Base-by-base conservation (phyloP, 2,888 invertebrate genomes). In the Julus scanicus region DNA sequence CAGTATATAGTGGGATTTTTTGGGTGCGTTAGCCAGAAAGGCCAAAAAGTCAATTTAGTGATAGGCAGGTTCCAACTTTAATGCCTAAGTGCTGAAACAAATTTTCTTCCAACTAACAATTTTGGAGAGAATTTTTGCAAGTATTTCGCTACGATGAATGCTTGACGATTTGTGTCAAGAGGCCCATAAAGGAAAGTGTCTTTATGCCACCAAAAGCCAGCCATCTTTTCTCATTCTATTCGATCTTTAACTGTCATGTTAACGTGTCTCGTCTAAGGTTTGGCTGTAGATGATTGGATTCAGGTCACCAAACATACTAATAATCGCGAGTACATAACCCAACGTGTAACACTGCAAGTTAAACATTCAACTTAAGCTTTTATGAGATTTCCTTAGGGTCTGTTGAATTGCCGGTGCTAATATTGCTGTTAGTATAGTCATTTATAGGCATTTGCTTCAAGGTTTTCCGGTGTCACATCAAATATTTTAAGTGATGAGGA, bases 351-450 rank as follows among this genome's bases (percentile, higher is more conserved):
- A 37, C 80, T 37, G 80, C 37, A 15, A 37, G 80, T 80, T 80
- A 11, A 44, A 39, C 80, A 80, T 80, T 80, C 37, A 29, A 39
- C 80, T 80, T 80, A 80, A 80, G 80, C 37, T 80, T 80, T 80
- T 80, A 80, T 80, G 80, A 37, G 29, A 80, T 80, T 80, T 37
- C 80, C 80, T 80, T 37, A 80, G 80, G 80, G 80, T 80, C 37
- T 37, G 37, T 37, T 80, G 80, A 80, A 37, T 29, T 37, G 37
- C 80, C 2, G 71, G 8, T 29, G 11, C 20, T 71, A 71, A 71
- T 71, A 71, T 20, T 71, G 20, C 71, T 29, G 20, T 29, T 71
- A 71, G 20, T 29, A 80, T 80, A 37, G 13, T 80, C 37, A 37
- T 80, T 80, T 39, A 11, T 13, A 71, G n/a, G 17, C n/a, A n/a